phyloP scores from a whole-genome alignment of 1,140 invertebrate species.

The Sweltsa coloradensis region DNA sequence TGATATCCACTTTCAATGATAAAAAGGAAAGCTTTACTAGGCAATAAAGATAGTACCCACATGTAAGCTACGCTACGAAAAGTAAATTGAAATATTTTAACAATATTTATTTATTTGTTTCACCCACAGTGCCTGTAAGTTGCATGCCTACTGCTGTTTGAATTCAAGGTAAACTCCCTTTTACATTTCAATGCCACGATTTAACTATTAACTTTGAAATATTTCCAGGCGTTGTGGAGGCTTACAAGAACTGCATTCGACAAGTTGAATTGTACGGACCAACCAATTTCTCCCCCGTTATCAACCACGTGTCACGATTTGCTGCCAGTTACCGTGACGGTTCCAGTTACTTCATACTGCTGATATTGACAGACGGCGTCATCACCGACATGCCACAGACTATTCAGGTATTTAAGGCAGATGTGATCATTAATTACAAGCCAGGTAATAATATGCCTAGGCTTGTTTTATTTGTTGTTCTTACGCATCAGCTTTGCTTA shows the following conservation, averaged over 20 bases:
- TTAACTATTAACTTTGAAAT: too few species aligned
- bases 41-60: too few species aligned
- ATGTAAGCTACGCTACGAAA: too few species aligned
- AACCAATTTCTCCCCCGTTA: constrained; percentile 52
- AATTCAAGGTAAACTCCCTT: too few species aligned
- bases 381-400: constrained; percentile 53
- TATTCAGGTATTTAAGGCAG: constrained; percentile 34
- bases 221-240: constrained; percentile 25
- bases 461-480: not conserved
- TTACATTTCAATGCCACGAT: too few species aligned
- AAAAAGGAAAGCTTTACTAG: too few species aligned
- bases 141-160: too few species aligned
- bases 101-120: too few species aligned
- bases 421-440: not conserved
- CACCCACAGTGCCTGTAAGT: too few species aligned
- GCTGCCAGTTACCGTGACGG: constrained; percentile 33
- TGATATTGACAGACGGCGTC: constrained; percentile 55
- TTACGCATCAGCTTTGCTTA: not conserved
- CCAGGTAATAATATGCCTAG: not conserved
- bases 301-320: constrained; percentile 39
- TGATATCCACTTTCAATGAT: too few species aligned
- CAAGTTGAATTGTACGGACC: constrained; percentile 48
- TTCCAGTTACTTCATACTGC: constrained; percentile 45
- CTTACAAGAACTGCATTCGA: constrained; percentile 30
- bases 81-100: too few species aligned